These are phyloP conservation scores for Lepetodrilus schrolli DNA, from an alignment of 2,888 invertebrate species.

Conservation along the genomic window DNA sequence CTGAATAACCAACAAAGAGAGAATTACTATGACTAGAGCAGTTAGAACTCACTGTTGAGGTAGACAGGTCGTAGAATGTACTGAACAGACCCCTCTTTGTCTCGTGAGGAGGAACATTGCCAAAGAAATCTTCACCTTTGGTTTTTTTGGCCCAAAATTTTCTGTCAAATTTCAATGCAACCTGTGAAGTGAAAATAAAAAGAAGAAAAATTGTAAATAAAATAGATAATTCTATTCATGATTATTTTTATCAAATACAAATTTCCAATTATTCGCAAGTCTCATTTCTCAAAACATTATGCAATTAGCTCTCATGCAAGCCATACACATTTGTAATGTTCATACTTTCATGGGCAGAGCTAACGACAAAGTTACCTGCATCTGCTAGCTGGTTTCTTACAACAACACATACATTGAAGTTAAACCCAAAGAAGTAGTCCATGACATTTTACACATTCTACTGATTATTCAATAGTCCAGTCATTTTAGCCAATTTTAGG, in stretches of 20 bases:
- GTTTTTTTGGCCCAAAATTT: slow-evolving; percentile 75
- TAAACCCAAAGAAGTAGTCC: too few relatives aligned
- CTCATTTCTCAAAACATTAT: neutral
- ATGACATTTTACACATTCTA: too few relatives aligned
- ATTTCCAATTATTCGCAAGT: too few relatives aligned
- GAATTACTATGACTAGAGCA: neutral
- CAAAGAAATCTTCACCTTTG: slow-evolving; percentile 73
- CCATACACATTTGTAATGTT: neutral
- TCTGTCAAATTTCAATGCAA: slow-evolving; percentile 74
- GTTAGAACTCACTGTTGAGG: slow-evolving; percentile 14
- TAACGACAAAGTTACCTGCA: too few relatives aligned
- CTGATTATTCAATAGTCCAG: too few relatives aligned
- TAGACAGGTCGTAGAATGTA: slow-evolving; percentile 76
- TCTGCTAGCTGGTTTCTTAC: too few relatives aligned
- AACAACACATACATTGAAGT: too few relatives aligned
- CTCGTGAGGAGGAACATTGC: slow-evolving; percentile 70
- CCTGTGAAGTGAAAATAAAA: slow-evolving; percentile 60
- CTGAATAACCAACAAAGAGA: too few relatives aligned
- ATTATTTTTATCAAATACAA: too few relatives aligned
- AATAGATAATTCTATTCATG: neutral
- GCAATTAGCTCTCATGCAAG: too few relatives aligned
- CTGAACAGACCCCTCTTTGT: slow-evolving; percentile 74
- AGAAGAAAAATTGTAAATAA: neutral
- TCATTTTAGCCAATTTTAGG: too few relatives aligned
- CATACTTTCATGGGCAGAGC: too few relatives aligned